Evolutionary conservation across 1,140 invertebrate species (phyloP), one percentile per base, ranked within the genome.

Genomic region (Drosophila ercepeae): DNA sequence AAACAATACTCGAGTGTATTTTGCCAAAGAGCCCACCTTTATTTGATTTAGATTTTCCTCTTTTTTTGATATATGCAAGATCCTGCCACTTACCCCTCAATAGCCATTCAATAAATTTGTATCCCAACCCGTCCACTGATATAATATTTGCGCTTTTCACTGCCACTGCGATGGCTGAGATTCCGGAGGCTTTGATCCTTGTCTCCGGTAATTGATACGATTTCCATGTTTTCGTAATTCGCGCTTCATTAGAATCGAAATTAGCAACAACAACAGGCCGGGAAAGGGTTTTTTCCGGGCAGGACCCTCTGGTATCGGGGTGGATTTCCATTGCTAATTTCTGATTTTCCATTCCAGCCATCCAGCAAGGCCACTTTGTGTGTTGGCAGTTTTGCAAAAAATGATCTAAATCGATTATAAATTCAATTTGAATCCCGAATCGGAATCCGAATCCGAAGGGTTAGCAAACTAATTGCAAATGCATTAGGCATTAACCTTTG

Each of bases 231-330:
- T 79, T 81, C 49, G 64, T 76, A 67, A 72, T 82, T 68, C 59
- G 75, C 81, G 81, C 81, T 81, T 84, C 76, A 84, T 84, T 84
- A 84, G 78, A 86, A 81, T 86, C 54, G 63, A 81, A 81, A 84
- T 84, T 72, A 84, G 74, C 63, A 76, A 76, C 83, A 86, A 77
- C 82, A 75, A 45, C 34, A 18, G 57, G 11, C 11, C 2, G 23
- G 29, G 41, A 57, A 32, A 68, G 63, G 72, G 54, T 57, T 73
- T 54, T 25, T 7, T 27, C 14, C 13, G 4, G 23, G 25, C 11
- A 27, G 32, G 4, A n/a, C 14, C 41, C 16, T 13, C n/a, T 8
- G 29, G 9, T 32, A 32, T 32, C 11, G 60, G 75, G 75, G 75
- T 78, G 48, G 75, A 34, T 64, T 45, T 13, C 54, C 6, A 13